Evolutionary conservation across 2,113 vertebrate species (phyloP).

Genomic region (Sula dactylatra): DNA sequence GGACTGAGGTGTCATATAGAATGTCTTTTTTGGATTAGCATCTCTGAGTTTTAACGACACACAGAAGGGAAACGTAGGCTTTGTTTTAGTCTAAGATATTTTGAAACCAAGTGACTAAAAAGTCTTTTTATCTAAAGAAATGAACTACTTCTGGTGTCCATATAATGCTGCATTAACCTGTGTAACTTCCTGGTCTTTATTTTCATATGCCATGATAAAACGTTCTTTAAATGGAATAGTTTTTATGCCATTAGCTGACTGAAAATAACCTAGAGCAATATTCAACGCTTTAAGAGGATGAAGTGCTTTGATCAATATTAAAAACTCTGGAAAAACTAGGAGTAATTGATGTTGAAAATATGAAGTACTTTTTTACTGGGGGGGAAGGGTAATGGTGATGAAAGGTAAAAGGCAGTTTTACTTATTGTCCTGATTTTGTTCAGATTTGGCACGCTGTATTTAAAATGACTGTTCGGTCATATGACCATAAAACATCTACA

Average conservation of each 20-base stretch:
- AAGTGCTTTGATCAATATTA: not conserved
- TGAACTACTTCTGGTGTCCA: not conserved
- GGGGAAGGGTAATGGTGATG: not conserved
- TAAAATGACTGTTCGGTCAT: not conserved
- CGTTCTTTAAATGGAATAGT: not conserved
- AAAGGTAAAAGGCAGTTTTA: not conserved
- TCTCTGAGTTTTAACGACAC: accelerated
- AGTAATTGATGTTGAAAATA: not conserved
- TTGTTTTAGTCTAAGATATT: not conserved
- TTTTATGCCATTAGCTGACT: not conserved
- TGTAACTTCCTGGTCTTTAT: not conserved
- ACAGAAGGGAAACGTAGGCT: not conserved
- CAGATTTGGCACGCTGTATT: not conserved
- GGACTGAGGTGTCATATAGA: not conserved
- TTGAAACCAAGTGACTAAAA: not conserved
- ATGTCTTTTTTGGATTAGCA: not conserved
- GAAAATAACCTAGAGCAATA: not conserved
- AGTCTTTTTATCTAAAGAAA: not conserved
- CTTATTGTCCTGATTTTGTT: not conserved
- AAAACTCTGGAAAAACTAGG: not conserved
- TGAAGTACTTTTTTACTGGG: not conserved
- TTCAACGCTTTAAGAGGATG: not conserved
- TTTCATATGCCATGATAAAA: not conserved
- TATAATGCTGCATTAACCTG: not conserved
- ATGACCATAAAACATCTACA: not conserved